Base-by-base conservation (phyloP, 2,113 vertebrate species). In the Heteronetta atricapilla region DNA sequence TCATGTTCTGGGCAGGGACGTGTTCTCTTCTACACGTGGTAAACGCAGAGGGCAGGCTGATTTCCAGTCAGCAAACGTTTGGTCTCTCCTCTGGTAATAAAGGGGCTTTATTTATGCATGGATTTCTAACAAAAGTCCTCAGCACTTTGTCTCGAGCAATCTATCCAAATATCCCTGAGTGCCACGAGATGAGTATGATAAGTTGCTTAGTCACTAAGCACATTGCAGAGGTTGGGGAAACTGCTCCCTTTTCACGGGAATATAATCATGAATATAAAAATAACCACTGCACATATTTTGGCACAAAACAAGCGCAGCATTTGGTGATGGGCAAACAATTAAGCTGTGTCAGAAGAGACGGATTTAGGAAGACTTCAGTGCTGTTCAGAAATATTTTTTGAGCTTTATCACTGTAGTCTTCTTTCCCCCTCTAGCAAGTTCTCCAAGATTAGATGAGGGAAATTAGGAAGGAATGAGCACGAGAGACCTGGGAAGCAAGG, bases 41-140 rank as follows among this genome's bases (percentile, higher is more conserved):
- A 92, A 89, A 77, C 66, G 55, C n/a, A 82, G 81, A 87, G 58
- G 74, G 50, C 77, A 90, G 66, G 68, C 62, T 90, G 33, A 66
- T 90, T 97, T 97, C 90, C 74, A 94, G 83, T 94, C 81, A 93
- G 66, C 60, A 76, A 82, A 83, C 84, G 69, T 92, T 92, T 93
- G 81, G 62, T 84, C 73, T 94, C 77, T 93, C 66, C 62, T 96
- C 86, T 94, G 48, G 55, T 90, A 88, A 90, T 82, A 78, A 84
- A 86, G 55, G 2, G 4, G 33, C 89, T 84, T 90, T 89, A 89
- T 90, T 96, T 92, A 94, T 92, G 77, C 58, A 69, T 82, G 63
- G 62, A 87, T 92, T 94, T 95, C 86, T 34, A 81, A 93, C 72
- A 81, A 91, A 90, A 93, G 72, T 86, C 64, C 60, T 88, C 58